These are phyloP conservation scores for Eulemur rubriventer DNA, from an alignment of 2,797 vertebrate species.

Conservation along the genomic window DNA sequence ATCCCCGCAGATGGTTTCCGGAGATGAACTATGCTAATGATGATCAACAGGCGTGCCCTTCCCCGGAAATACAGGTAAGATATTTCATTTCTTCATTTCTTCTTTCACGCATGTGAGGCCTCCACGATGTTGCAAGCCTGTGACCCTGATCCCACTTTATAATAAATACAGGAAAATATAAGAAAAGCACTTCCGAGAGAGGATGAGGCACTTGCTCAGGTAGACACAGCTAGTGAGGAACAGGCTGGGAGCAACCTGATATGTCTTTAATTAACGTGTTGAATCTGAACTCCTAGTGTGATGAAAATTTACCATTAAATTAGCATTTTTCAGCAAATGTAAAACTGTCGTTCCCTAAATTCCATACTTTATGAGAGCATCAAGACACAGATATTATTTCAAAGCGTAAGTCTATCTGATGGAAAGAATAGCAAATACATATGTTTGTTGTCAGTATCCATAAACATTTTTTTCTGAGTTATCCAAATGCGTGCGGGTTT, in stretches of 20 bases:
- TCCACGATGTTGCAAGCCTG: too few relatives aligned
- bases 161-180: not conserved
- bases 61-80: not conserved
- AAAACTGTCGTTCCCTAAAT: not conserved
- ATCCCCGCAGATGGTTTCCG: not conserved
- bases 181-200: not conserved
- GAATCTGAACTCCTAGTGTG: not conserved
- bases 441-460: too few relatives aligned
- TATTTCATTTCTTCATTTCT: not conserved
- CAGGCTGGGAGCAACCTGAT: too few relatives aligned
- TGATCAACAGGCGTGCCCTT: too few relatives aligned
- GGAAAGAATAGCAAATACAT: not conserved
- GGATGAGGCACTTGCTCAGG: not conserved
- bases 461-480: not conserved
- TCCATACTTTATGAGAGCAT: not conserved
- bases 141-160: not conserved
- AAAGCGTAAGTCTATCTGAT: not conserved
- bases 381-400: not conserved
- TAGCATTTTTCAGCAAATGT: not conserved
- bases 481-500: too few relatives aligned
- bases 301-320: too few relatives aligned
- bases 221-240: not conserved
- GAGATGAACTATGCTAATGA: not conserved
- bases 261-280: not conserved
- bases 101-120: not conserved